Evolutionary conservation across 2,113 vertebrate genomes (phyloP).

Genomic region (Columba livia): DNA sequence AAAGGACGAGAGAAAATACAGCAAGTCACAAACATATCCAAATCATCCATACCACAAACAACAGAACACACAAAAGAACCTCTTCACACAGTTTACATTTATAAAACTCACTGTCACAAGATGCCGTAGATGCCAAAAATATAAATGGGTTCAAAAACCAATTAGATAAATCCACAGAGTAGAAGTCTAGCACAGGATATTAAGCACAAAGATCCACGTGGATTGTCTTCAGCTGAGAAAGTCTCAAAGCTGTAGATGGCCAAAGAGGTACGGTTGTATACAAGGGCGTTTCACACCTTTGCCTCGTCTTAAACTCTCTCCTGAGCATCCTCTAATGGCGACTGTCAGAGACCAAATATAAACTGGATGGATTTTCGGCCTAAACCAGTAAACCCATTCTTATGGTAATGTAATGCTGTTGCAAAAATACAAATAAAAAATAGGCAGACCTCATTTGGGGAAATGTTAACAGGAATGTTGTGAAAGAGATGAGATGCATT

Average conservation of each 20-base stretch:
- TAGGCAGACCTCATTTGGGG: slow-evolving; percentile 62
- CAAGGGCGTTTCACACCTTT: background rate
- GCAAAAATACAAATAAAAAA: slow-evolving; percentile 54
- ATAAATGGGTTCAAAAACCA: background rate
- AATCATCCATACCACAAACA: slow-evolving; percentile 4
- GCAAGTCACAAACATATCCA: slow-evolving; percentile 2
- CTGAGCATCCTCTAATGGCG: slow-evolving; percentile 2
- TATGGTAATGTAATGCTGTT: background rate
- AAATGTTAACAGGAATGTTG: slow-evolving; percentile 67
- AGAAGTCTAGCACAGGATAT: background rate
- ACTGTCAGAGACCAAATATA: slow-evolving; percentile 10
- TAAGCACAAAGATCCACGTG: slow-evolving; percentile 20
- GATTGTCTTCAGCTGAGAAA: slow-evolving; percentile 33
- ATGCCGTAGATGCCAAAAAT: background rate
- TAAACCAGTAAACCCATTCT: slow-evolving; percentile 23
- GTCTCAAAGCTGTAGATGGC: slow-evolving; percentile 34
- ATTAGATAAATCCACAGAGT: background rate
- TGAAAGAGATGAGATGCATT: slow-evolving; percentile 68
- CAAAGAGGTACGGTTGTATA: slow-evolving; percentile 4
- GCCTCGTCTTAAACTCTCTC: background rate
- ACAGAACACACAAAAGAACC: background rate
- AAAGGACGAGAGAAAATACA: slow-evolving; percentile 2
- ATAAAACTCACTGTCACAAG: slow-evolving; percentile 53
- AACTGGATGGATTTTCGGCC: slow-evolving; percentile 32
- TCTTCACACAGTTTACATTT: slow-evolving; percentile 8